phyloP scores from a whole-genome alignment of 2,797 vertebrate genomes.

The Petrocephalus sullivani region DNA sequence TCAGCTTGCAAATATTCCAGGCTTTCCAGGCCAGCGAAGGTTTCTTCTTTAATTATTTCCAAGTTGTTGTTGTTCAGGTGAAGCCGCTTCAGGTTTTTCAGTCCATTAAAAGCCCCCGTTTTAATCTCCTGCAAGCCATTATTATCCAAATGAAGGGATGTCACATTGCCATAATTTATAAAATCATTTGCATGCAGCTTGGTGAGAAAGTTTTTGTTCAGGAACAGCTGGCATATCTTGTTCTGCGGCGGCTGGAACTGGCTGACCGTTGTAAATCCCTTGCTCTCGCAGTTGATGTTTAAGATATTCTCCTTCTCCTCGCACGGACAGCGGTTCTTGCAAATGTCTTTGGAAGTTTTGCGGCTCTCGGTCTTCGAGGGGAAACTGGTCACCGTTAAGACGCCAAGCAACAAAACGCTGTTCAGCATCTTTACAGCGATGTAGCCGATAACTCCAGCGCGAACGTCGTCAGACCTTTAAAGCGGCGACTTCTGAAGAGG shows the following conservation, averaged over 20 bases:
- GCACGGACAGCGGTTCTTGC: constrained; percentile 86
- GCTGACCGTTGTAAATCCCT: constrained; percentile 87
- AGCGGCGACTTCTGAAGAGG: constrained; percentile 18
- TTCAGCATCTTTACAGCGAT: constrained; percentile 89
- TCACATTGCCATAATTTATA: constrained; percentile 87
- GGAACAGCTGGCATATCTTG: constrained; percentile 90
- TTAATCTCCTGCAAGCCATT: constrained; percentile 94
- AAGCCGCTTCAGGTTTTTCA: constrained; percentile 85
- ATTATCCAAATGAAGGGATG: constrained; percentile 91
- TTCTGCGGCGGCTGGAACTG: constrained; percentile 84
- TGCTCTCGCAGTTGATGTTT: constrained; percentile 96
- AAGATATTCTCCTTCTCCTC: constrained; percentile 92
- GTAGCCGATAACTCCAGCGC: constrained; percentile 41
- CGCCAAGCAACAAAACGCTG: constrained; percentile 84
- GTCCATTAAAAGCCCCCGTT: constrained; percentile 81
- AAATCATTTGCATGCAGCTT: constrained; percentile 87
- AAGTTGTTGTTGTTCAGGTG: constrained; percentile 97
- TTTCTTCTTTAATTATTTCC: constrained; percentile 89
- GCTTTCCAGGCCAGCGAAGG: constrained; percentile 85
- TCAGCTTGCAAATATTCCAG: constrained; percentile 96
- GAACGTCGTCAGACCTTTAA: constrained; percentile 16
- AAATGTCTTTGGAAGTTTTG: constrained; percentile 97
- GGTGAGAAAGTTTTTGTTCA: constrained; percentile 90
- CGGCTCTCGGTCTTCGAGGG: constrained; percentile 79
- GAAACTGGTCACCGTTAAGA: constrained; percentile 86